phyloP scores from a whole-genome alignment of 2,888 invertebrate species.

The Protonemura montana region DNA sequence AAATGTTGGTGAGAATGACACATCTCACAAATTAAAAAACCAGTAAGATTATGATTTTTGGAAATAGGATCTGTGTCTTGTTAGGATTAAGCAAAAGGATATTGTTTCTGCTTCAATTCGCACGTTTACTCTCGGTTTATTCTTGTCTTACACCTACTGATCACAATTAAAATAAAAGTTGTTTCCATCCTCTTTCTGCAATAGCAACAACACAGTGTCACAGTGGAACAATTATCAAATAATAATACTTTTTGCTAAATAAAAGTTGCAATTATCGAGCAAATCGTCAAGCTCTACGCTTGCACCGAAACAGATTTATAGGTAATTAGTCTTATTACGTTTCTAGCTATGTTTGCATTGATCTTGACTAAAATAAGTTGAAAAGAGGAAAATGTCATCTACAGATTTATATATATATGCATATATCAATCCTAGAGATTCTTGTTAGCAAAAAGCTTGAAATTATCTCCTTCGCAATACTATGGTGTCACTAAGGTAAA shows the following conservation, averaged over 20 bases:
- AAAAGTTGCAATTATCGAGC: background rate
- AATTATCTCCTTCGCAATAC: background rate
- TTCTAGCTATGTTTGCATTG: conserved; percentile 13
- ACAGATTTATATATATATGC: background rate
- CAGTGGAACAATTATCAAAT: background rate
- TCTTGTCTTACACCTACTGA: background rate
- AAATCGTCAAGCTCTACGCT: background rate
- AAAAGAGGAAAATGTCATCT: background rate
- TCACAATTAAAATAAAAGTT: background rate
- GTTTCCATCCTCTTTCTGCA: background rate
- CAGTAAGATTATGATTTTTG: background rate
- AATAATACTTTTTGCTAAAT: background rate
- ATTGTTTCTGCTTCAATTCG: too few relatives aligned
- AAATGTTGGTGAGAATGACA: too few relatives aligned
- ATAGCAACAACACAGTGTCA: background rate
- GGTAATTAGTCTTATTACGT: background rate
- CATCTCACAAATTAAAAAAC: too few relatives aligned
- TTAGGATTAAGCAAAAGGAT: too few relatives aligned
- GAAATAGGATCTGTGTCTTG: background rate
- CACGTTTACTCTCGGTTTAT: background rate
- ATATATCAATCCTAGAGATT: background rate
- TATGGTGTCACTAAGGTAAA: background rate
- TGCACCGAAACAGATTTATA: background rate
- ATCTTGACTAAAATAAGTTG: conserved; percentile 8
- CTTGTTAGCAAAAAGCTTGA: background rate